Percentiles rank a stretch among this genome's conserved stretches.
These are phyloP conservation scores for Mastacembelus armatus DNA, from an alignment of 2,797 vertebrate genomes.

Conservation along the genomic window DNA sequence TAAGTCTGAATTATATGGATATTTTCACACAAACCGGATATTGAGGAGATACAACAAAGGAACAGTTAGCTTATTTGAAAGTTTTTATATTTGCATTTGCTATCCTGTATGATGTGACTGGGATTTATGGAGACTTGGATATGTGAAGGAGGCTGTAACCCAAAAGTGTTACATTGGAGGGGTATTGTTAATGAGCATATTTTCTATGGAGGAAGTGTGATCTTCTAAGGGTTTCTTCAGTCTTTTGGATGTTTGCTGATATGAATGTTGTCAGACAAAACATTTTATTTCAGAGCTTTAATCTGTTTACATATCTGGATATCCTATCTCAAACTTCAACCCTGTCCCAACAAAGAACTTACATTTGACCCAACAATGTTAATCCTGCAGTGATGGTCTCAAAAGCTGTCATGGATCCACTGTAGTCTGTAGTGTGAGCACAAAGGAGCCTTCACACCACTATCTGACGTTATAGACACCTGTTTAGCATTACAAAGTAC, in stretches of 20 bases:
- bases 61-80: slow-evolving; percentile 1
- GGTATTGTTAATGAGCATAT: neutral
- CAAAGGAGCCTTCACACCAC: neutral
- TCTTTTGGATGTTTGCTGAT: neutral
- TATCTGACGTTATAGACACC: neutral
- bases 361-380: neutral
- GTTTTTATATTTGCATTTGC: slow-evolving; percentile 1
- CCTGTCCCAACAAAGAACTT: slow-evolving; percentile 6
- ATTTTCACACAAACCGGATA: slow-evolving; percentile 2
- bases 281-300: slow-evolving; percentile 8
- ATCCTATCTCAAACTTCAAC: slow-evolving; percentile 1
- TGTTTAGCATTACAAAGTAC: neutral
- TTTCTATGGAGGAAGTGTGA: neutral
- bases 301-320: slow-evolving; percentile 1
- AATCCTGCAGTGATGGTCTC: neutral
- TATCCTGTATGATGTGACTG: neutral
- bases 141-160: slow-evolving; percentile 3
- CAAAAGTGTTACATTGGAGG: neutral
- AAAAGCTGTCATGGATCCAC: neutral
- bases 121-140: slow-evolving; percentile 13
- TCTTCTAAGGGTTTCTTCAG: neutral
- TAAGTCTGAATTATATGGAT: neutral
- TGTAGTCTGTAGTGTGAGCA: neutral
- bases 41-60: neutral
- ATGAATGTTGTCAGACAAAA: neutral